Percentiles rank a stretch among this genome's conserved stretches.
Evolutionary conservation across 2,888 invertebrate genomes (phyloP).

Genomic region (Tolmerus cingulatus): DNA sequence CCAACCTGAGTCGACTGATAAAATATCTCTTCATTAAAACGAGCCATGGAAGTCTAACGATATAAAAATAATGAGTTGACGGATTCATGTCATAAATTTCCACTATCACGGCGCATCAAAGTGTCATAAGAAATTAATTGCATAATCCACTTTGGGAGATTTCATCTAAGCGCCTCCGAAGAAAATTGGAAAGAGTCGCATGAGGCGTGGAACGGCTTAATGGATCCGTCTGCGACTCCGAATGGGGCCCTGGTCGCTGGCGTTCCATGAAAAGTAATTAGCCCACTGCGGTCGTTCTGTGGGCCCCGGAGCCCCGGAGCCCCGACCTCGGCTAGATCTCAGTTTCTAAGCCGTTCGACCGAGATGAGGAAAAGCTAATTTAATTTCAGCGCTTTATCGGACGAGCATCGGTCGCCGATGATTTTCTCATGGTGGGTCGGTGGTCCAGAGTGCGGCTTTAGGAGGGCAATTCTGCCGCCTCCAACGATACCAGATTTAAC

Average conservation of each 20-base stretch:
- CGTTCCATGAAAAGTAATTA: slow-evolving; percentile 23
- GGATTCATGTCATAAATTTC: slow-evolving; percentile 10
- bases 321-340: neutral
- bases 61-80: slow-evolving; percentile 33
- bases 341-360: neutral
- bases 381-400: slow-evolving; percentile 24
- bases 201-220: neutral
- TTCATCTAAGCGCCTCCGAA: slow-evolving; percentile 31
- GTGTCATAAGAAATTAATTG: slow-evolving; percentile 48
- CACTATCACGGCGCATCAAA: slow-evolving; percentile 32
- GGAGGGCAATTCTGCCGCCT: neutral
- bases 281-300: slow-evolving; percentile 28
- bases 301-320: neutral
- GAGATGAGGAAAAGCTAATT: slow-evolving; percentile 32
- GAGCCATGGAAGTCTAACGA: neutral
- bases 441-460: neutral
- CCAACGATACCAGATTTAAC: neutral
- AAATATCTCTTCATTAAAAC: slow-evolving; percentile 24
- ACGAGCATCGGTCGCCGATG: neutral
- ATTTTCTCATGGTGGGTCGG: neutral
- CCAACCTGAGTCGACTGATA: neutral
- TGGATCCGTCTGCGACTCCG: slow-evolving; percentile 4
- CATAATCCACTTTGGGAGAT: slow-evolving; percentile 44
- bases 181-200: slow-evolving; percentile 5
- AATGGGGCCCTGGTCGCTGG: neutral